A percentile compares a stretch with the other conserved stretches of the same genome.
Evolutionary conservation across 2,888 invertebrate genomes (phyloP).

Genomic region (Hoplodrina blanda): DNA sequence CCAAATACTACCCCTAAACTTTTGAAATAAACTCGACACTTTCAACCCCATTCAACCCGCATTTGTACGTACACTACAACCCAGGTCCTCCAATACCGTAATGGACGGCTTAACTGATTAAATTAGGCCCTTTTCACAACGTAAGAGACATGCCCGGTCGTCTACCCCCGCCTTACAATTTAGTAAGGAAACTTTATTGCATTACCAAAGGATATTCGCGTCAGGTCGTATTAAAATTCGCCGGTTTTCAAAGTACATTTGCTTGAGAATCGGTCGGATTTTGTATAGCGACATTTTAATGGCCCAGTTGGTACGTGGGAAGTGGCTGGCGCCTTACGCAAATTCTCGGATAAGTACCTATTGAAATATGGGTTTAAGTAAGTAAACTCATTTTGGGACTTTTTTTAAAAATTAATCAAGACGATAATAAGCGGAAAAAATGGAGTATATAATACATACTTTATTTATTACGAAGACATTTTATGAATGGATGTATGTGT

Average conservation of each 20-base stretch:
- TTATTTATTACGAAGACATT: no score
- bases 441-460: no score
- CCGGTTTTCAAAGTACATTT: constrained; percentile 22
- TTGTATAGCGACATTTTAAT: constrained; percentile 10
- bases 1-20: constrained; percentile 24
- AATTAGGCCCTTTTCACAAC: constrained; percentile 47
- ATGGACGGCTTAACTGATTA: constrained; percentile 55
- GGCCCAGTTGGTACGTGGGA: constrained; percentile 2
- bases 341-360: not conserved
- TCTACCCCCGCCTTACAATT: constrained; percentile 35
- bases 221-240: constrained; percentile 42
- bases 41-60: constrained; percentile 31
- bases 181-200: constrained; percentile 36
- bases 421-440: no score
- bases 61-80: constrained; percentile 23
- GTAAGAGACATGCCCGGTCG: constrained; percentile 23
- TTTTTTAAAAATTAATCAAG: not conserved
- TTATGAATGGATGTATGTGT: no score
- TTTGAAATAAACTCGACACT: constrained; percentile 29
- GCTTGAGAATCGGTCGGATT: constrained; percentile 13
- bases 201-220: constrained; percentile 45
- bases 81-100: constrained; percentile 38
- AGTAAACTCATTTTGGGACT: not conserved
- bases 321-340: not conserved
- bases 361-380: not conserved